phyloP scores from a whole-genome alignment of 2,113 vertebrate species.

The Gorilla gorilla region DNA sequence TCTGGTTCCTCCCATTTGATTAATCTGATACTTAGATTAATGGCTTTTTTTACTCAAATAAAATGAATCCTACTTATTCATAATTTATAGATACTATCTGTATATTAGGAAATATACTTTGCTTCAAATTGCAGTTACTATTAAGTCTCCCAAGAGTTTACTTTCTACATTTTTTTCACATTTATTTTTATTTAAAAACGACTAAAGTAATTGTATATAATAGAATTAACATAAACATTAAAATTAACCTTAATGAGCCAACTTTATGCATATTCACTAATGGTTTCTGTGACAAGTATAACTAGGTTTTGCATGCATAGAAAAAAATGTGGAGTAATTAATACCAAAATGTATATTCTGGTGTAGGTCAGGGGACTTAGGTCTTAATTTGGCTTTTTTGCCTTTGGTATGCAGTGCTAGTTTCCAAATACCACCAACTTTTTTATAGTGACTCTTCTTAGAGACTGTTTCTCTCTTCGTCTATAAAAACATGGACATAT shows the following conservation, averaged over 20 bases:
- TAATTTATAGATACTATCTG: neutral
- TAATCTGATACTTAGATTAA: conserved; percentile 12
- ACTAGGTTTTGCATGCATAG: neutral
- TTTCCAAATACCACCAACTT: conserved; percentile 9
- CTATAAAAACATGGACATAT: conserved; percentile 37
- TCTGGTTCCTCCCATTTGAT: neutral
- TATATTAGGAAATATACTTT: conserved; percentile 39
- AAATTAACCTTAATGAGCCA: conserved; percentile 39
- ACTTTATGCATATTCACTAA: neutral
- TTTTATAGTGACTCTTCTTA: neutral
- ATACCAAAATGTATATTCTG: neutral
- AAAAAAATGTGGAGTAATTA: neutral
- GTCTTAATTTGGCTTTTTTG: conserved; percentile 15
- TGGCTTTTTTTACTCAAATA: conserved; percentile 34
- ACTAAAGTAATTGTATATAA: conserved; percentile 27
- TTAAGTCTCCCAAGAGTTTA: conserved; percentile 42
- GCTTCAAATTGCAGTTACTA: conserved; percentile 21
- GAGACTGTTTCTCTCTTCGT: neutral
- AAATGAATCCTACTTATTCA: conserved; percentile 30
- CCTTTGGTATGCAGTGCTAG: neutral
- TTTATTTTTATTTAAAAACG: neutral
- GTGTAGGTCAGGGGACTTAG: neutral
- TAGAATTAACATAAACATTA: conserved; percentile 15
- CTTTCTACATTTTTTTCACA: conserved; percentile 37
- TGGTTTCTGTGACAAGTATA: neutral